Conservation (phyloP, 2,113 vertebrate species). For the Centrocercus urophasianus region DNA sequence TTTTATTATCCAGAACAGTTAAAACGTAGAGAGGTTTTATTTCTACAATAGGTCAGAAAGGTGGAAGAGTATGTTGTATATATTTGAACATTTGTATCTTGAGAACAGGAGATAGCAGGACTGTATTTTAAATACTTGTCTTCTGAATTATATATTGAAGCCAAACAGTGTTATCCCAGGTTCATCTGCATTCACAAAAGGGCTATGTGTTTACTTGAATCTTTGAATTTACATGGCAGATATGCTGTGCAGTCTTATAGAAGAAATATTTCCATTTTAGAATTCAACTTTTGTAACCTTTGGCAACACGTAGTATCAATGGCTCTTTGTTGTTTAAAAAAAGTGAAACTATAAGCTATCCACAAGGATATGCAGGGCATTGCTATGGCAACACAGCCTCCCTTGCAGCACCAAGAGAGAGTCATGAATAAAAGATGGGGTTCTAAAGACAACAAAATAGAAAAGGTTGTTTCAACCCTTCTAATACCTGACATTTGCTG, state of each 20-base stretch:
- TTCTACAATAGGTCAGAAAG: slow-evolving; percentile 7
- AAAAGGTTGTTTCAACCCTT: slow-evolving; percentile 83
- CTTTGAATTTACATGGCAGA: slow-evolving; percentile 77
- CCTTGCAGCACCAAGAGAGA: slow-evolving; percentile 81
- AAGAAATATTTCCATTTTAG: slow-evolving; percentile 86
- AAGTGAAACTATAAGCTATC: slow-evolving; percentile 86
- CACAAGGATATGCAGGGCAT: slow-evolving; percentile 86
- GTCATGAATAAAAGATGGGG: slow-evolving; percentile 87
- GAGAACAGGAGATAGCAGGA: slow-evolving; percentile 49
- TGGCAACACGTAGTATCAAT: slow-evolving; percentile 85
- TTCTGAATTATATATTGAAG: slow-evolving; percentile 71
- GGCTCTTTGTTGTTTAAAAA: slow-evolving; percentile 84
- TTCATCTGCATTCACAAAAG: slow-evolving; percentile 73
- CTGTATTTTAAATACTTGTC: slow-evolving; percentile 72
- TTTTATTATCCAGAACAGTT: slow-evolving; percentile 70
- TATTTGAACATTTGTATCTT: slow-evolving; percentile 14
- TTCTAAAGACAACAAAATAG: slow-evolving; percentile 84
- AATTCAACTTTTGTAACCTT: slow-evolving; percentile 87
- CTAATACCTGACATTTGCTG: slow-evolving; percentile 84
- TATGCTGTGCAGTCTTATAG: slow-evolving; percentile 71
- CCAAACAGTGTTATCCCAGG: slow-evolving; percentile 64
- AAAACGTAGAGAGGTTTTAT: slow-evolving; percentile 54
- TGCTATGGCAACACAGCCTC: slow-evolving; percentile 85
- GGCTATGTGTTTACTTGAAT: slow-evolving; percentile 70
- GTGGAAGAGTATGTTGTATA: not conserved